Evolutionary conservation across 2,888 invertebrate genomes (phyloP).

Genomic region (Microplitis deprimator): DNA sequence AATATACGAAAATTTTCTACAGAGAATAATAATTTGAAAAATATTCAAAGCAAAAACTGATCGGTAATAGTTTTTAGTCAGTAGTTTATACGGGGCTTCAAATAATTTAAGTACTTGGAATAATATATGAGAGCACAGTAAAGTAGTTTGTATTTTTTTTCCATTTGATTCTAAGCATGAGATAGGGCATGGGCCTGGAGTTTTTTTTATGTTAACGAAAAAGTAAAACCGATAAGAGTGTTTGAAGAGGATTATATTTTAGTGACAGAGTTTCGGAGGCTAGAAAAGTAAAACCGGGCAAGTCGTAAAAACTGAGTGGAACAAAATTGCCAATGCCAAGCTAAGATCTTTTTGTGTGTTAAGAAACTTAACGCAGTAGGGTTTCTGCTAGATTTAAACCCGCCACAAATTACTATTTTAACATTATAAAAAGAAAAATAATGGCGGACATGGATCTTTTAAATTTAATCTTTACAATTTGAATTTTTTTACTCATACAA

Average conservation of each 20-base stretch:
- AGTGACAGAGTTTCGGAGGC: not conserved
- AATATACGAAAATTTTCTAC: not conserved
- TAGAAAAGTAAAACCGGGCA: not conserved
- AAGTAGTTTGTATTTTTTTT: too few species aligned
- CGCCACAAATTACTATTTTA: not conserved
- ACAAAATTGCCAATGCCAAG: constrained; percentile 1
- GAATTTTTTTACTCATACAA: not conserved
- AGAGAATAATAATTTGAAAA: not conserved
- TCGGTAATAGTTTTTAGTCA: not conserved
- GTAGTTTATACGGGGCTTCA: too few species aligned
- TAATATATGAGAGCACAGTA: too few species aligned
- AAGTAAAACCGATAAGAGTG: not conserved
- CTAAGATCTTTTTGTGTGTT: not conserved
- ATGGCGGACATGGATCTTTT: constrained; percentile 1
- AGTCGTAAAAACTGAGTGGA: not conserved
- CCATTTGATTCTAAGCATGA: too few species aligned
- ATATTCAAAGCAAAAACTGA: not conserved
- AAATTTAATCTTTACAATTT: not conserved
- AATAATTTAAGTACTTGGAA: too few species aligned
- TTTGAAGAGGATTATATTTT: not conserved
- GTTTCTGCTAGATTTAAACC: not conserved
- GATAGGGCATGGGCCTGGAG: too few species aligned
- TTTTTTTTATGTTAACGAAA: too few species aligned
- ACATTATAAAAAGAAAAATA: not conserved
- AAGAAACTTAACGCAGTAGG: not conserved